Conservation (phyloP, 2,797 vertebrate species). For the Micrastur ruficollis region DNA sequence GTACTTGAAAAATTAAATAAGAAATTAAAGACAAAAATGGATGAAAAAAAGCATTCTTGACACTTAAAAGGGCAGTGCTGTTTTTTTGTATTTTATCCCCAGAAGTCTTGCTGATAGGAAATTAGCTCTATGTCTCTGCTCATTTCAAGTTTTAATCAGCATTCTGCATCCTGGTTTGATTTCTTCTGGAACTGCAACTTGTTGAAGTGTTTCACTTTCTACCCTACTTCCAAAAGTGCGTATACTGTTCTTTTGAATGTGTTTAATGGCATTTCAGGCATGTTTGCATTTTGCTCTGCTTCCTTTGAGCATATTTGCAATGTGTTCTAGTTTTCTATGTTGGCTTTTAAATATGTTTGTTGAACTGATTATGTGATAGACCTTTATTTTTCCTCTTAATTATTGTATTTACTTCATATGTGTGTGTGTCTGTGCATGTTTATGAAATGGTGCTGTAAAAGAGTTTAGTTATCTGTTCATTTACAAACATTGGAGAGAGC, state of each 20-base stretch:
- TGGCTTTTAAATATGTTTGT: background rate
- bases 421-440: accelerated
- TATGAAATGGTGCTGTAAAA: background rate
- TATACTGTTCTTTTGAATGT: background rate
- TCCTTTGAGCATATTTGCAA: background rate
- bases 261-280: background rate
- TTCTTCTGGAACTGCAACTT: background rate
- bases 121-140: background rate
- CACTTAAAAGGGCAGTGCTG: background rate
- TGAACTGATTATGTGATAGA: background rate
- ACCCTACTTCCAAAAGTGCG: background rate
- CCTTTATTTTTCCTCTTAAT: background rate
- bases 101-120: background rate
- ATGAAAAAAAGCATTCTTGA: background rate
- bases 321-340: background rate
- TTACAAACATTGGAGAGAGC: background rate
- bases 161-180: background rate
- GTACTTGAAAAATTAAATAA: background rate
- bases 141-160: background rate
- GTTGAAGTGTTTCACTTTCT: background rate
- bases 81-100: background rate
- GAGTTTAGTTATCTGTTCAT: background rate
- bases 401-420: background rate
- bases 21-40: background rate
- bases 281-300: background rate